Base-by-base conservation (phyloP, 2,888 invertebrate genomes). In the Calliscelio sp. region DNA sequence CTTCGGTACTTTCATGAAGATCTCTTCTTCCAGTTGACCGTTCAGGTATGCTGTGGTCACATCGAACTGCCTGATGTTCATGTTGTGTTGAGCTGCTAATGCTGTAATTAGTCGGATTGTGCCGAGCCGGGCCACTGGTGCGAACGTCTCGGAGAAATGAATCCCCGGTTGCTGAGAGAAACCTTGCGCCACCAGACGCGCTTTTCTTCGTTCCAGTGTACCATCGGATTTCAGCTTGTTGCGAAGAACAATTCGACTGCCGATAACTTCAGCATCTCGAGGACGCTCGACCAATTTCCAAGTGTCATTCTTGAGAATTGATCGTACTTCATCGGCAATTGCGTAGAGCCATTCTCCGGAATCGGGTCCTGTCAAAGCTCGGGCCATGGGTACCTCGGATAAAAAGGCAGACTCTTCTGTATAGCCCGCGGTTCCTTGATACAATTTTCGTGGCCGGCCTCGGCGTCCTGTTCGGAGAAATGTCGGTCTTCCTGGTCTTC, bases 301-400 rank as follows among this genome's bases (percentile, higher is more conserved):
- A 7, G 70, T 88, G n/a, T 87, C 57, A 4, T 57, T 71, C n/a
- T n/a, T 28, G 7, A 71, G 3, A 18, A 71, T 22, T 6, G 55
- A 70, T 16, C 20, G 25, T 7, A 70, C 68, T 65, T 88, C 88
- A 0, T 20, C 38, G 11, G 20, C 77, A 14, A 89, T 88, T 3
- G 87, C 87, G 1, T 73, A 44, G 8, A 49, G 59, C 87, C 87
- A 87, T 25, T 85, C 82, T 2, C 32, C 16, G 2, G 74, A 74
- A 10, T 86, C 77, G 4, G 74, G 32, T 14, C 84, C 71, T 7
- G 49, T 32, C 18, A 86, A 35, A 0, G 86, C 87, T 18, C 61
- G 5, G 25, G 53, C n/a, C 11, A 65, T 32, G 0, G 63, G 28
- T n/a, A 75, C 14, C n/a, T 75, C 74, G 7, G 74, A 63, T 3